These are phyloP conservation scores for Margarornis squamiger DNA, from an alignment of 2,797 vertebrate species.

Conservation along the genomic window DNA sequence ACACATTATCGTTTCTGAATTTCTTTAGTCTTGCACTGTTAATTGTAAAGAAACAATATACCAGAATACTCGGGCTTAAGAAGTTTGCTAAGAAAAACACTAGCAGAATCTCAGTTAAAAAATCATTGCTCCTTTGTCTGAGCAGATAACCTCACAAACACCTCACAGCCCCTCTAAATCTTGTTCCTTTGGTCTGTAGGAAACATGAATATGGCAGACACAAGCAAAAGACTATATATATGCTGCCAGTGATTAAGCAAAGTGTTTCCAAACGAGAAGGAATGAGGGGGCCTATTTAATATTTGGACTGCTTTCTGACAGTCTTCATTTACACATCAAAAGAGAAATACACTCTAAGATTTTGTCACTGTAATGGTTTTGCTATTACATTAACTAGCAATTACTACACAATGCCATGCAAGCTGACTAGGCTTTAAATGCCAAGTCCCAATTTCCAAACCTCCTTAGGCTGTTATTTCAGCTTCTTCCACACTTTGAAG, in stretches of 20 bases:
- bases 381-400: slow-evolving; percentile 48
- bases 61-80: background rate
- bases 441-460: slow-evolving; percentile 10
- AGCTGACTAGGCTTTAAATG: slow-evolving; percentile 53
- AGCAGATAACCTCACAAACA: background rate
- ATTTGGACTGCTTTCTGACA: slow-evolving; percentile 5
- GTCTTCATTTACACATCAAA: slow-evolving; percentile 63
- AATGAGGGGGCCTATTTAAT: slow-evolving; percentile 16
- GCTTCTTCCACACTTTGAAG: slow-evolving; percentile 18
- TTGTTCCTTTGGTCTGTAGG: background rate
- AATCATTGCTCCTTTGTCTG: background rate
- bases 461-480: slow-evolving; percentile 51
- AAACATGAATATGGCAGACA: background rate
- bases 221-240: background rate
- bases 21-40: background rate
- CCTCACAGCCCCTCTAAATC: background rate
- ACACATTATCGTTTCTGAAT: background rate
- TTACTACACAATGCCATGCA: slow-evolving; percentile 44
- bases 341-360: slow-evolving; percentile 24
- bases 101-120: background rate
- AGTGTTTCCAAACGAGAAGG: slow-evolving; percentile 35
- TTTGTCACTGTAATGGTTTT: slow-evolving; percentile 49
- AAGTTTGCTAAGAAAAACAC: background rate
- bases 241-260: background rate
- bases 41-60: background rate